phyloP scores from a whole-genome alignment of 2,888 invertebrate genomes.

The Galerucella nymphaeae region DNA sequence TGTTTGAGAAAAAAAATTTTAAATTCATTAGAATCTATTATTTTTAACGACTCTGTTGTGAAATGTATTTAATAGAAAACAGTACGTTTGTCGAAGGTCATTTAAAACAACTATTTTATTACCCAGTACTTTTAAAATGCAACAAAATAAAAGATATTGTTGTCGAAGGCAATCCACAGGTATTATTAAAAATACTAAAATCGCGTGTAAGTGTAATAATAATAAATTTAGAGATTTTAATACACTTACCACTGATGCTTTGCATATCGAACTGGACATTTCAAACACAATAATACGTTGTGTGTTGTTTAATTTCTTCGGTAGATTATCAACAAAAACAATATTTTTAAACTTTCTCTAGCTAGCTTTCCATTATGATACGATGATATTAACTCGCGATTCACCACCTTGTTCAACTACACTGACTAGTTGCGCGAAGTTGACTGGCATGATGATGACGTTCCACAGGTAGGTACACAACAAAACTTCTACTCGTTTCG shows the following conservation, averaged over 20 bases:
- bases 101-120: slow-evolving; percentile 19
- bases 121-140: slow-evolving; percentile 9
- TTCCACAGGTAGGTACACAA: slow-evolving; percentile 48
- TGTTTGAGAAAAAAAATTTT: slow-evolving; percentile 8
- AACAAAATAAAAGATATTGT: slow-evolving; percentile 14
- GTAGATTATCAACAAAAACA: slow-evolving; percentile 31
- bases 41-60: slow-evolving; percentile 24
- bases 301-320: slow-evolving; percentile 16
- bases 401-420: slow-evolving; percentile 42
- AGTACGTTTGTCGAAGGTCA: slow-evolving; percentile 38
- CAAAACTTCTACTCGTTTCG: slow-evolving; percentile 34
- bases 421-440: slow-evolving; percentile 46
- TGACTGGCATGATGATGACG: slow-evolving; percentile 46
- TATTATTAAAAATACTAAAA: slow-evolving; percentile 24
- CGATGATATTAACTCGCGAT: slow-evolving; percentile 33
- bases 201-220: slow-evolving; percentile 7
- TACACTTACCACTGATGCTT: slow-evolving; percentile 69
- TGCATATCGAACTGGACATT: slow-evolving; percentile 55
- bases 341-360: slow-evolving; percentile 43
- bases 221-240: slow-evolving; percentile 5
- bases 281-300: slow-evolving; percentile 28
- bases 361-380: slow-evolving; percentile 43
- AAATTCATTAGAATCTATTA: slow-evolving; percentile 12
- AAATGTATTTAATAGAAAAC: slow-evolving; percentile 37
- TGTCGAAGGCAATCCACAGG: slow-evolving; percentile 13